Evolutionary conservation across 2,888 invertebrate species (phyloP), one percentile per base, ranked within the genome.

Genomic region (Amblyjoppa proteus): DNA sequence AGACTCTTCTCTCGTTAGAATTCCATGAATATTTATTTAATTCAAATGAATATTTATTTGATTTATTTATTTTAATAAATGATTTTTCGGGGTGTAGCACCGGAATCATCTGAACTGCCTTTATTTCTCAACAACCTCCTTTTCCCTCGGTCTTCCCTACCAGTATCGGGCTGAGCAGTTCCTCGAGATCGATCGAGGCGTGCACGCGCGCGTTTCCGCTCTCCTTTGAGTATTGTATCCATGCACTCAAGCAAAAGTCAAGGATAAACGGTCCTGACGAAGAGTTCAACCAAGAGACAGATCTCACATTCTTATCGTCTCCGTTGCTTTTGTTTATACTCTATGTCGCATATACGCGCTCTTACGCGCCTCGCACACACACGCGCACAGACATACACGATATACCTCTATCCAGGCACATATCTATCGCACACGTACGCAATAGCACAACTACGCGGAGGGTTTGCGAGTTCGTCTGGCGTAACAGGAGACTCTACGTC

Each of bases 401-500:
- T 34, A 13, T 28, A 25, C 53, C n/a, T 20, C 9, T 25, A 3
- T 31, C 3, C 51, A 34, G 38, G 16, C 41, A 28, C 64, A 61
- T 64, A 61, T 61, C 38, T 61, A 45, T 45, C 5, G 51, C 20
- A 11, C 34, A 41, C 66, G 56, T 64, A 64, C 20, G 75, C 71
- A 28, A 16, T 53, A 25, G 58, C 20, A 56, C 61, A 38, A 13
- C 34, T 34, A 61, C 28, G 16, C 38, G 25, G 79, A n/a, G 64
- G 51, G 34, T 25, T 34, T 11, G 61, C 41, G 74, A 74, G 82
- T 75, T 85, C 86, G 89, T 90, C 88, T 88, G 88, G 88, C 88
- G 90, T 90, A 91, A 90, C 89, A 89, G 89, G 89, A 90, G 89
- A 91, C 87, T 88, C 77, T 66, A 31, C 75, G 81, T 68, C 87